Base-by-base conservation (phyloP, 2,113 vertebrate species). In the Malurus alboscapulatus region DNA sequence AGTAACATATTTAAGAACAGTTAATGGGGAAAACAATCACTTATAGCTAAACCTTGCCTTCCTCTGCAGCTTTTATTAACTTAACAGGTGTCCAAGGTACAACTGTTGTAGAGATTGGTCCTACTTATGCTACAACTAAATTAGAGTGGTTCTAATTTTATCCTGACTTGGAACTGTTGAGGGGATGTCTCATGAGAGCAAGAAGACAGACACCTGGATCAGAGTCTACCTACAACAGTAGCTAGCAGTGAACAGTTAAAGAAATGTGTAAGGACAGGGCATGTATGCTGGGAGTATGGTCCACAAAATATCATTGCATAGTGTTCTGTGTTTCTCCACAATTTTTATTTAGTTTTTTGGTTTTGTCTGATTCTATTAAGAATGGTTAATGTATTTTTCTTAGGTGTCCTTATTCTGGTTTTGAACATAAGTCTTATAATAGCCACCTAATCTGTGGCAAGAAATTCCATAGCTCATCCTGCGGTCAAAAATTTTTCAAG, bases 1-100 rank as follows among this genome's bases (percentile, higher is more conserved):
- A 93, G 74, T 94, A 84, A 69, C 79, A 44, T 26, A n/a, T 93
- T 92, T 95, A 94, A 96, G 74, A 93, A 83, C 73, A 89, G 79
- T 84, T 88, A 81, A 55, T 81, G 87, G 65, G 36, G 42, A 82
- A 92, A 85, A 76, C 38, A 87, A 62, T 91, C 42, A 55, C 32
- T 91, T 94, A 68, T 1, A 14, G 84, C 74, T 94, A 80, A 92
- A 75, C 29, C 66, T 84, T 85, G 71, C 57, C 74, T 93, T 93
- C 72, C 75, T 93, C 82, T 95, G 38, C 50, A 94, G 80, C 84
- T 96, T 96, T 87, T 92, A 92, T 92, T 95, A 91, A 92, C 80
- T 83, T 25, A 90, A 65, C 93, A 94, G 94, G 84, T 96, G 92
- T 84, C 44, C 66, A 51, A 51, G 58, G 45, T 78, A 55, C 45